Conservation (phyloP, 2,888 invertebrate species). For the Ochlodes sylvanus region DNA sequence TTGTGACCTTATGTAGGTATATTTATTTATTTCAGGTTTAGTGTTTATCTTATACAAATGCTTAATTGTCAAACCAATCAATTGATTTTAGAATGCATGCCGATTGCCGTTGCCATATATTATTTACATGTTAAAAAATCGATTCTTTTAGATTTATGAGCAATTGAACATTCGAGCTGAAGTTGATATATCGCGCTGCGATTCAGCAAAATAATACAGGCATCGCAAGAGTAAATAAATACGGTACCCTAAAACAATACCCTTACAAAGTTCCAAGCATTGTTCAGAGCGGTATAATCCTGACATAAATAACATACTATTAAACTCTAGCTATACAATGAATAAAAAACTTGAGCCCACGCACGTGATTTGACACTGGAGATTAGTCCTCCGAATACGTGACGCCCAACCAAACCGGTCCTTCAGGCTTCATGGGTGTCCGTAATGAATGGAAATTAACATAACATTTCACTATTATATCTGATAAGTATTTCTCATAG, state of each 20-base stretch:
- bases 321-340: slow-evolving; percentile 5
- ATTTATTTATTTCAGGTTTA: too few relatives aligned
- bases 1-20: too few relatives aligned
- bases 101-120: too few relatives aligned
- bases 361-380: slow-evolving; percentile 76
- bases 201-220: background rate
- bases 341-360: slow-evolving; percentile 51
- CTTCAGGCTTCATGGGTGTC: slow-evolving; percentile 57
- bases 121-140: too few relatives aligned
- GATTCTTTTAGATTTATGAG: too few relatives aligned
- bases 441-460: slow-evolving; percentile 37
- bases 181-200: too few relatives aligned
- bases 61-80: too few relatives aligned
- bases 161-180: too few relatives aligned
- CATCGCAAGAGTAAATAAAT: background rate
- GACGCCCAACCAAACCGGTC: slow-evolving; percentile 56
- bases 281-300: slow-evolving; percentile 33
- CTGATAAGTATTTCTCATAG: background rate
- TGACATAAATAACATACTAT: slow-evolving; percentile 18
- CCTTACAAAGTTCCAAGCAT: background rate
- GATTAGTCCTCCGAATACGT: slow-evolving; percentile 77
- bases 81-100: too few relatives aligned
- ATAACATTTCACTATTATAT: slow-evolving; percentile 9
- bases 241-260: slow-evolving; percentile 15
- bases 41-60: too few relatives aligned